These are phyloP conservation scores for Aphis gossypii DNA, from an alignment of 1,140 invertebrate genomes.

Conservation along the genomic window DNA sequence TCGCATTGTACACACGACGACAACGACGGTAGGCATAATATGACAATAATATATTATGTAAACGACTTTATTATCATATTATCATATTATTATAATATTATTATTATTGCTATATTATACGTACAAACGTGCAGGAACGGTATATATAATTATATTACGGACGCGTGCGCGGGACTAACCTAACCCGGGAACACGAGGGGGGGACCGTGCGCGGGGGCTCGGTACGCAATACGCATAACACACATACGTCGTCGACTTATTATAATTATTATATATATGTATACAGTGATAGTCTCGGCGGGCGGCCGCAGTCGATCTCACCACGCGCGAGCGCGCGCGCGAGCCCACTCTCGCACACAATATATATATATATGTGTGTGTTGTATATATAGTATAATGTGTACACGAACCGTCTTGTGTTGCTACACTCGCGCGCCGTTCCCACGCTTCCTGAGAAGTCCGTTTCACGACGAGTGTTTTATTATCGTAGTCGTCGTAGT, in stretches of 20 bases:
- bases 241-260: not conserved
- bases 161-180: conserved; percentile 33
- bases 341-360: not conserved
- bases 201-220: not conserved
- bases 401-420: conserved; percentile 14
- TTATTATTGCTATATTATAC: not conserved
- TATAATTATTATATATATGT: not conserved
- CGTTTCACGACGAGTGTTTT: conserved; percentile 57
- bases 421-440: conserved; percentile 40
- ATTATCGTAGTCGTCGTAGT: conserved; percentile 1
- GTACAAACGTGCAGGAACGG: conserved; percentile 11
- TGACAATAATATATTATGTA: not conserved
- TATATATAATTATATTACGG: conserved; percentile 20
- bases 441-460: conserved; percentile 59
- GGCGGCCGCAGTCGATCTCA: conserved; percentile 13
- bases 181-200: not conserved
- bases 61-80: conserved; percentile 17
- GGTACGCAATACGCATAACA: not conserved
- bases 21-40: too few relatives aligned
- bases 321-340: not conserved
- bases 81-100: not conserved
- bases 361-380: not conserved
- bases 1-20: too few relatives aligned
- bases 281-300: not conserved
- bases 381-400: not conserved